phyloP scores from a whole-genome alignment of 2,797 vertebrate species.

The Centropyge bicolor region DNA sequence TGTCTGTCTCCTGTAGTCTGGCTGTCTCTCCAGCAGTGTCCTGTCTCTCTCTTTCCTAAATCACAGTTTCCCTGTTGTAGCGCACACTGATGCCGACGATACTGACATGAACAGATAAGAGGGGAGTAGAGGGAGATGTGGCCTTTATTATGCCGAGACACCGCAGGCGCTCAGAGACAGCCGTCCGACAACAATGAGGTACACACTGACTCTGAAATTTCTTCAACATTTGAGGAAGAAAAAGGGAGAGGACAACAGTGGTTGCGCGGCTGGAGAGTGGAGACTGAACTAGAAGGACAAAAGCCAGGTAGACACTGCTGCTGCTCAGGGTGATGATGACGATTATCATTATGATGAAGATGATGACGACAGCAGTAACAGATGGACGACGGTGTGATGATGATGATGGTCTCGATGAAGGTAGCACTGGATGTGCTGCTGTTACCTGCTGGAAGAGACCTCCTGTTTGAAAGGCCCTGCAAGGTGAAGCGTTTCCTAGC shows the following conservation, averaged over 20 bases:
- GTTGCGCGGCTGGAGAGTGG: not conserved
- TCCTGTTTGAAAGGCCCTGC: constrained; percentile 95
- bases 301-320: not conserved
- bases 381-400: not conserved
- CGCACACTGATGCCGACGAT: constrained; percentile 14
- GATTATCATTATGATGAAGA: constrained; percentile 10
- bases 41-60: not conserved
- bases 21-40: not conserved
- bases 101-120: constrained; percentile 23
- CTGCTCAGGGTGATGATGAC: constrained; percentile 6
- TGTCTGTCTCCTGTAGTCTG: constrained; percentile 28
- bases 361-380: not conserved
- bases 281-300: constrained; percentile 10
- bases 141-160: constrained; percentile 22
- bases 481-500: constrained; percentile 96
- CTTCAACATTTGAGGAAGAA: not conserved
- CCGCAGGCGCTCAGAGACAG: not conserved
- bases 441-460: constrained; percentile 94
- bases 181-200: constrained; percentile 5
- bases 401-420: constrained; percentile 8
- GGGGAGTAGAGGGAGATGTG: constrained; percentile 19
- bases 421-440: not conserved
- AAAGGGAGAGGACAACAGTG: constrained; percentile 10
- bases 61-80: constrained; percentile 19
- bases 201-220: constrained; percentile 9